Conservation (phyloP, 2,888 invertebrate species). For the Byasa hedistus region DNA sequence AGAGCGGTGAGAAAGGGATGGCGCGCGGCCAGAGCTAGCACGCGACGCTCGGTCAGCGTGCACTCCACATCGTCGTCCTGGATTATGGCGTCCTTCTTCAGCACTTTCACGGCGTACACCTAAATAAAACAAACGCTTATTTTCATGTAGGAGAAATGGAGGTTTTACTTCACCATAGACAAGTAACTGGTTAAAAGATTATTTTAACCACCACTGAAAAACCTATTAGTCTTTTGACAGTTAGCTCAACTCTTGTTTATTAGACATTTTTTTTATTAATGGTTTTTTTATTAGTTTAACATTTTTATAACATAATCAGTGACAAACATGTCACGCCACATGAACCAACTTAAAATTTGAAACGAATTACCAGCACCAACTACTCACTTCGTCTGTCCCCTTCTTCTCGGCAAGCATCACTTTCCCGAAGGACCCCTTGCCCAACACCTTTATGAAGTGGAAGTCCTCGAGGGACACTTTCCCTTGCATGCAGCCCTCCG, state of each 20-base stretch:
- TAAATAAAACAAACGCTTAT: constrained; percentile 37
- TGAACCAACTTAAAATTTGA: too few relatives aligned
- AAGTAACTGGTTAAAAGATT: too few relatives aligned
- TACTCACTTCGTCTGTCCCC: constrained; percentile 88
- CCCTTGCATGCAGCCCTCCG: constrained; percentile 44
- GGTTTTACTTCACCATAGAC: too few relatives aligned
- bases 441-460: constrained; percentile 98
- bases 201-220: too few relatives aligned
- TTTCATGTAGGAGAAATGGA: too few relatives aligned
- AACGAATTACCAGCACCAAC: neutral
- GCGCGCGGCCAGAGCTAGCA: constrained; percentile 96
- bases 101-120: constrained; percentile 91
- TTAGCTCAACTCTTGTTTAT: too few relatives aligned
- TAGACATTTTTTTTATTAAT: too few relatives aligned
- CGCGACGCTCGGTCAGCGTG: constrained; percentile 98
- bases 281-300: too few relatives aligned
- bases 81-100: constrained; percentile 98
- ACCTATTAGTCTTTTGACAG: too few relatives aligned
- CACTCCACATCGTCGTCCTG: constrained; percentile 99
- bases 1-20: constrained; percentile 99
- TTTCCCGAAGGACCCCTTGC: constrained; percentile 99
- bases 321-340: too few relatives aligned
- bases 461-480: constrained; percentile 93
- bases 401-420: constrained; percentile 98
- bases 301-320: too few relatives aligned